A percentile compares a stretch with the other conserved stretches of the same genome.
Evolutionary conservation across 92 coral and sea anemone species (phyloP).

Genomic region (Metridium senile): DNA sequence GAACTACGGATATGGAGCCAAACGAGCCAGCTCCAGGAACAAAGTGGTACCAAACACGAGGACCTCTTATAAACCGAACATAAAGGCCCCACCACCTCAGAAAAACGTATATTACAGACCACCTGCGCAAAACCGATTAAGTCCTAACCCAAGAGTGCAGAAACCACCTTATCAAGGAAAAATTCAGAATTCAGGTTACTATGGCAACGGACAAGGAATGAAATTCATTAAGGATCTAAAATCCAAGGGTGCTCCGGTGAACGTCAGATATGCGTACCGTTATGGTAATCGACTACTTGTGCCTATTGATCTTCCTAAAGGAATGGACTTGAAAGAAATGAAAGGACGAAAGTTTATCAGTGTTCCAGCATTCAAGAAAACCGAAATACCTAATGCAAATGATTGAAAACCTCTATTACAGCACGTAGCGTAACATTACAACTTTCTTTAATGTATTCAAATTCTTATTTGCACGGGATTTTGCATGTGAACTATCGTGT

Average conservation of each 20-base stretch:
- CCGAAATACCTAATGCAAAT: neutral
- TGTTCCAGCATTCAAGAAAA: conserved; percentile 42
- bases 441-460: too few relatives aligned
- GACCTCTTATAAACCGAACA: neutral
- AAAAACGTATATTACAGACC: neutral
- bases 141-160: neutral
- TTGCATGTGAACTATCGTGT: too few relatives aligned
- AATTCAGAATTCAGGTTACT: conserved; percentile 3
- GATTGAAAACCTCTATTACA: neutral
- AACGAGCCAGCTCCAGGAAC: conserved; percentile 17
- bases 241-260: conserved; percentile 24
- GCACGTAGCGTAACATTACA: too few relatives aligned
- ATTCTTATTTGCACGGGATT: too few relatives aligned
- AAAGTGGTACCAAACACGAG: neutral
- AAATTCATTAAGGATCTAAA: conserved; percentile 11
- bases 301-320: conserved; percentile 20
- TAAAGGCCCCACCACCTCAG: neutral
- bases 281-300: conserved; percentile 43
- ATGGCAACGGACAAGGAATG: conserved; percentile 14
- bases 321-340: conserved; percentile 24
- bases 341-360: conserved; percentile 26
- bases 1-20: neutral
- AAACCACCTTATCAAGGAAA: neutral
- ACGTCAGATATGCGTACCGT: conserved; percentile 38
- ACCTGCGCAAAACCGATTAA: neutral